These are phyloP conservation scores for Ophthalmolycus amberensis DNA, from an alignment of 2,113 vertebrate species.

Conservation along the genomic window DNA sequence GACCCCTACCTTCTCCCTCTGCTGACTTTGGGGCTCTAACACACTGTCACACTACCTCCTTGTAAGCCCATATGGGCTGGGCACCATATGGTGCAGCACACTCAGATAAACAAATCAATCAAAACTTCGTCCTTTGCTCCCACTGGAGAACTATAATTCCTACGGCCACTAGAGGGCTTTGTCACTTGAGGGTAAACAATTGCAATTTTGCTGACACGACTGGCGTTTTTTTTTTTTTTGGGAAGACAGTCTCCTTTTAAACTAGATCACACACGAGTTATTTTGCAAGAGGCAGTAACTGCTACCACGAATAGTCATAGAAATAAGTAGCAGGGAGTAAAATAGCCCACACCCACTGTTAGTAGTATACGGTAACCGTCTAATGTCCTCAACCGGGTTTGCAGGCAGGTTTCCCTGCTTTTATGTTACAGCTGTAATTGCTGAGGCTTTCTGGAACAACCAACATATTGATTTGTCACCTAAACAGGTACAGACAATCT, in stretches of 20 bases:
- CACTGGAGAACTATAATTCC: not conserved
- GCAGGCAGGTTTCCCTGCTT: not conserved
- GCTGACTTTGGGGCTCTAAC: not conserved
- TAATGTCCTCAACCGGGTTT: constrained; percentile 1
- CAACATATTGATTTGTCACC: constrained; percentile 19
- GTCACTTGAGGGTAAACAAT: not conserved
- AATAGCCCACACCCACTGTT: not conserved
- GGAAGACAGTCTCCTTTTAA: not conserved
- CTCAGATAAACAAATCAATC: not conserved
- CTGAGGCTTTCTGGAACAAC: constrained; percentile 2
- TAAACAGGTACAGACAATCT: constrained; percentile 6
- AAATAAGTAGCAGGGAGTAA: not conserved
- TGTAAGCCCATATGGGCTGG: not conserved
- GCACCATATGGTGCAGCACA: not conserved
- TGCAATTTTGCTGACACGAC: not conserved
- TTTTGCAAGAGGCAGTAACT: not conserved
- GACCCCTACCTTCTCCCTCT: not conserved
- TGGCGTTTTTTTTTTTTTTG: not conserved
- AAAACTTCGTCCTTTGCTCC: not conserved
- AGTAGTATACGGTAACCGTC: not conserved
- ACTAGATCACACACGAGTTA: not conserved
- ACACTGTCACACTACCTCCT: not conserved
- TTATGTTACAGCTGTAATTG: constrained; percentile 10
- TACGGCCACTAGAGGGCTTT: not conserved
- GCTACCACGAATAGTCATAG: not conserved